These are phyloP conservation scores for Spizaetus ornatus DNA, from an alignment of 2,113 vertebrate species.

Conservation along the genomic window DNA sequence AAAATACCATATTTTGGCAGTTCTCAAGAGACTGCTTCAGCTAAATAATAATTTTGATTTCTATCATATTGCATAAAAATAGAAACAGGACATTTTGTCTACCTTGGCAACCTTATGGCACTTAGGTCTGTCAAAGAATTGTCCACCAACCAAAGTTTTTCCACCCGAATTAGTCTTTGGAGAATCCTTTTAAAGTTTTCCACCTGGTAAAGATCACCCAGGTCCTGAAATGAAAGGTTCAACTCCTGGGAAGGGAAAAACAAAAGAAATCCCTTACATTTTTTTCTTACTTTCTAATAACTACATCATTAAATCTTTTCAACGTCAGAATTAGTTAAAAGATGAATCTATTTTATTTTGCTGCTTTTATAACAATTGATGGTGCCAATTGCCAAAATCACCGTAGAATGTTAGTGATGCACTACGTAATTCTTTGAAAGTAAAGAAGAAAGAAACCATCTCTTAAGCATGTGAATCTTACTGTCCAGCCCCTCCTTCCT, in stretches of 20 bases:
- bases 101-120: slow-evolving; percentile 91
- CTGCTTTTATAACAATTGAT: neutral
- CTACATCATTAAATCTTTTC: neutral
- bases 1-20: neutral
- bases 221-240: slow-evolving; percentile 92
- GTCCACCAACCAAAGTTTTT: slow-evolving; percentile 89
- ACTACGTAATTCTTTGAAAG: neutral
- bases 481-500: neutral
- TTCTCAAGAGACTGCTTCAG: neutral
- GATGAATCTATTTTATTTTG: neutral
- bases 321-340: neutral
- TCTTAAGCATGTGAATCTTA: neutral
- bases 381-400: neutral
- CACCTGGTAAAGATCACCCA: slow-evolving; percentile 87
- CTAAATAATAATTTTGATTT: neutral
- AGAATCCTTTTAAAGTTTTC: slow-evolving; percentile 89
- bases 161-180: slow-evolving; percentile 84
- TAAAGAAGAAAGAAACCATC: neutral
- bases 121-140: slow-evolving; percentile 88
- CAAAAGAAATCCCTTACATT: neutral
- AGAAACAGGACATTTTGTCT: neutral
- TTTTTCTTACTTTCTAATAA: neutral
- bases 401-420: neutral
- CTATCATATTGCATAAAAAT: neutral
- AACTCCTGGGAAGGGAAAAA: slow-evolving; percentile 76